Conservation (phyloP, 2,888 invertebrate genomes). For the Machimus atricapillus region DNA sequence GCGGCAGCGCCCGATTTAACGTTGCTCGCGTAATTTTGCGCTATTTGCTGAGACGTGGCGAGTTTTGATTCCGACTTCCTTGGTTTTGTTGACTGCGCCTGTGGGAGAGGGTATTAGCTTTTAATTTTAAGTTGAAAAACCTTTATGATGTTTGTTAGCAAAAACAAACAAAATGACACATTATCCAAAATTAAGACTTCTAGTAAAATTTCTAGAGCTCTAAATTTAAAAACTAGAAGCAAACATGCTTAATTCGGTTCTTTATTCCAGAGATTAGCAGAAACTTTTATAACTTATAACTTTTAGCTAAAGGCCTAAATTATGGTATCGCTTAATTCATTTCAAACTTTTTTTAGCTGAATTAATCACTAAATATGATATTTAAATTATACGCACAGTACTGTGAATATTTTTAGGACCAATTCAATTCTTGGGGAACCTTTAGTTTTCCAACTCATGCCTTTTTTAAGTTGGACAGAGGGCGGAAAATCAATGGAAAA, state of each 20-base stretch:
- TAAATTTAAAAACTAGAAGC: background rate
- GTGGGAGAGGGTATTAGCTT: background rate
- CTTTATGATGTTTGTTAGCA: background rate
- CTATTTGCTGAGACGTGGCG: slow-evolving; percentile 5
- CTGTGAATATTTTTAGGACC: too few species aligned
- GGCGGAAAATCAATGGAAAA: too few species aligned
- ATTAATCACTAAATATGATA: background rate
- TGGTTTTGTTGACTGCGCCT: background rate
- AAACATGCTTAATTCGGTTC: background rate
- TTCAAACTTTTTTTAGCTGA: background rate
- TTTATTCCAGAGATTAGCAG: background rate
- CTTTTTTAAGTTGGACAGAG: too few species aligned
- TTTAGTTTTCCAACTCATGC: too few species aligned
- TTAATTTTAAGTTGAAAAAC: background rate
- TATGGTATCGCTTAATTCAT: background rate
- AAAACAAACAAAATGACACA: background rate
- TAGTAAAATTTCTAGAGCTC: background rate
- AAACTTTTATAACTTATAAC: background rate
- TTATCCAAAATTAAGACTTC: background rate
- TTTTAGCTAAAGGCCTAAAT: background rate
- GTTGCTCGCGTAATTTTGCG: slow-evolving; percentile 47
- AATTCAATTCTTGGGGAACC: too few species aligned
- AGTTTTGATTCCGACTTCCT: slow-evolving; percentile 2
- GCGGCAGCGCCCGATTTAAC: slow-evolving; percentile 78
- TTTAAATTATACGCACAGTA: too few species aligned